Conservation (phyloP, 2,888 invertebrate genomes). For the Osmoderma eremita region DNA sequence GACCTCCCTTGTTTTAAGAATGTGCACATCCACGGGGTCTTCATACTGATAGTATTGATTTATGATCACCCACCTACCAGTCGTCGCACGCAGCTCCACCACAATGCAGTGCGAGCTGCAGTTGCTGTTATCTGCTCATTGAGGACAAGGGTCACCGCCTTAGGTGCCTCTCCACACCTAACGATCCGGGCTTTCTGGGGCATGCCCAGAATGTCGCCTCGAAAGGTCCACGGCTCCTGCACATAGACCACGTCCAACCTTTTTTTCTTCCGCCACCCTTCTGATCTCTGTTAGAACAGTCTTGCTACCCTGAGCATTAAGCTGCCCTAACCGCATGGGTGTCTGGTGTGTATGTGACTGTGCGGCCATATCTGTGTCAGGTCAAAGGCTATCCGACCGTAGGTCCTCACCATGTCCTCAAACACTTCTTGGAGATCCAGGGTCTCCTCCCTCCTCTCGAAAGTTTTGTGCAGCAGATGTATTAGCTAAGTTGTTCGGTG, state of each 20-base stretch:
- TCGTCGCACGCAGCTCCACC: not conserved
- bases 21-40: not conserved
- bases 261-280: not conserved
- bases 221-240: slow-evolving; percentile 25
- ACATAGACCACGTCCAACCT: slow-evolving; percentile 22
- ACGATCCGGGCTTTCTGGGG: not conserved
- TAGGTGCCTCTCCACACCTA: not conserved
- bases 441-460: slow-evolving; percentile 20
- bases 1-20: not conserved
- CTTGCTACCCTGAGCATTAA: slow-evolving; percentile 8
- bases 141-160: slow-evolving; percentile 12
- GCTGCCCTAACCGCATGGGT: slow-evolving; percentile 19
- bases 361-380: slow-evolving; percentile 30
- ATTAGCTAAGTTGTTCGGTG: not conserved
- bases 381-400: slow-evolving; percentile 28
- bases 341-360: slow-evolving; percentile 18
- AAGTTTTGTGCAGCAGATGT: not conserved
- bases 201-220: not conserved
- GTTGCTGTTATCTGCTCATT: not conserved
- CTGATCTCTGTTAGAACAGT: not conserved
- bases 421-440: slow-evolving; percentile 8
- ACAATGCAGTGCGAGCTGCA: not conserved
- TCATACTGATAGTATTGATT: slow-evolving; percentile 34
- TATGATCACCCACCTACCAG: not conserved
- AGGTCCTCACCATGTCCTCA: slow-evolving; percentile 18